A percentile compares a stretch with the other conserved stretches of the same genome.
Conservation (phyloP, 2,797 vertebrate species). For the Neosilurus mollespiculum region DNA sequence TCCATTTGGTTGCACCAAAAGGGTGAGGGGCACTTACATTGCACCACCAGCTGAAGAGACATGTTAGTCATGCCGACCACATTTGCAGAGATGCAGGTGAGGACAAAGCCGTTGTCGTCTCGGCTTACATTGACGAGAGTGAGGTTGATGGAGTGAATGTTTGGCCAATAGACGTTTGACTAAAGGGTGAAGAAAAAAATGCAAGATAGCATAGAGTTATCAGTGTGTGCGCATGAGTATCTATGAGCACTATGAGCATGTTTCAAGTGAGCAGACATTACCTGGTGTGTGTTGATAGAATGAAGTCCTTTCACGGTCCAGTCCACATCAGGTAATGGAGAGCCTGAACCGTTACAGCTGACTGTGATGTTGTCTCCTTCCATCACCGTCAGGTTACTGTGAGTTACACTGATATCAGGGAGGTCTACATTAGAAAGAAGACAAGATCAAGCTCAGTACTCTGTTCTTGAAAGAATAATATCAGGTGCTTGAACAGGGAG, state of each 20-base stretch:
- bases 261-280: constrained; percentile 58
- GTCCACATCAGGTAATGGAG: constrained; percentile 92
- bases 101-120: constrained; percentile 90
- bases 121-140: constrained; percentile 93
- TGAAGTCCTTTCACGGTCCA: constrained; percentile 91
- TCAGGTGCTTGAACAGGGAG: not conserved
- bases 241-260: constrained; percentile 37
- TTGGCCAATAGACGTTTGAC: constrained; percentile 96
- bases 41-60: constrained; percentile 89
- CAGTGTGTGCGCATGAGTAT: constrained; percentile 41
- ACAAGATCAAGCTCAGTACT: constrained; percentile 19
- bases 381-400: constrained; percentile 86
- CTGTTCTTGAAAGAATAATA: constrained; percentile 1
- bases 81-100: constrained; percentile 94
- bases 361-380: constrained; percentile 92
- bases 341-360: constrained; percentile 92
- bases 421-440: constrained; percentile 74
- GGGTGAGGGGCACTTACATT: constrained; percentile 80
- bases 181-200: constrained; percentile 58
- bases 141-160: constrained; percentile 95
- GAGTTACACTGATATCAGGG: constrained; percentile 95
- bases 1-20: not conserved
- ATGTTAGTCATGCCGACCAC: constrained; percentile 97
- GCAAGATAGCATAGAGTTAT: not conserved
- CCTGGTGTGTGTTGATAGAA: constrained; percentile 97